Conservation (phyloP, 2,888 invertebrate species). For the Steinernema scapterisci region DNA sequence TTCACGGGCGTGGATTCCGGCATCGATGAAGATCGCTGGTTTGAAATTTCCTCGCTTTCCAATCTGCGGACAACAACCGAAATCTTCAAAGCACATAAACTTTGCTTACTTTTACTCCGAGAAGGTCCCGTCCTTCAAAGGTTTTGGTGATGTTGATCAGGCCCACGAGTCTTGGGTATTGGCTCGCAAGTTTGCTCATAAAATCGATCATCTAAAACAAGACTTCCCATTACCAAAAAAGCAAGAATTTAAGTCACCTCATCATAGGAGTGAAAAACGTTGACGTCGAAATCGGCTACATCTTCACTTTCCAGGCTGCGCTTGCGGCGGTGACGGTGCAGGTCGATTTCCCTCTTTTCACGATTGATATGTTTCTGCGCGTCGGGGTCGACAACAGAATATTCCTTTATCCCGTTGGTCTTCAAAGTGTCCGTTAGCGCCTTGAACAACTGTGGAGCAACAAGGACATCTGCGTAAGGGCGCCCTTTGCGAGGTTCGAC, state of each 20-base stretch:
- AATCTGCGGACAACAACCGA: too few relatives aligned
- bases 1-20: slow-evolving; percentile 64
- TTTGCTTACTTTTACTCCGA: slow-evolving; percentile 53
- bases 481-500: slow-evolving; percentile 52
- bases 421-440: slow-evolving; percentile 40
- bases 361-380: slow-evolving; percentile 47
- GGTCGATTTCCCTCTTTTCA: slow-evolving; percentile 33
- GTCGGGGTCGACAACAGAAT: slow-evolving; percentile 44
- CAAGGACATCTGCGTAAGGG: slow-evolving; percentile 51
- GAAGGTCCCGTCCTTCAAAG: slow-evolving; percentile 55
- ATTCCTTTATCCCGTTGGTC: slow-evolving; percentile 37
- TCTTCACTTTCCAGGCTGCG: slow-evolving; percentile 27
- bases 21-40: slow-evolving; percentile 63
- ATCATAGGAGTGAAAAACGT: slow-evolving; percentile 52
- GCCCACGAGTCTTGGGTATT: slow-evolving; percentile 50
- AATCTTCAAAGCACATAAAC: too few relatives aligned
- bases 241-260: slow-evolving; percentile 38
- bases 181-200: slow-evolving; percentile 46
- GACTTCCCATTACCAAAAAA: background rate
- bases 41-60: slow-evolving; percentile 41
- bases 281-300: slow-evolving; percentile 43
- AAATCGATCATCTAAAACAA: slow-evolving; percentile 56
- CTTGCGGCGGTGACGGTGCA: slow-evolving; percentile 27
- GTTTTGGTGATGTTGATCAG: slow-evolving; percentile 55
- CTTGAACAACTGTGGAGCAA: slow-evolving; percentile 50